These are phyloP conservation scores for Meles meles DNA, from an alignment of 2,113 vertebrate genomes.

Conservation along the genomic window DNA sequence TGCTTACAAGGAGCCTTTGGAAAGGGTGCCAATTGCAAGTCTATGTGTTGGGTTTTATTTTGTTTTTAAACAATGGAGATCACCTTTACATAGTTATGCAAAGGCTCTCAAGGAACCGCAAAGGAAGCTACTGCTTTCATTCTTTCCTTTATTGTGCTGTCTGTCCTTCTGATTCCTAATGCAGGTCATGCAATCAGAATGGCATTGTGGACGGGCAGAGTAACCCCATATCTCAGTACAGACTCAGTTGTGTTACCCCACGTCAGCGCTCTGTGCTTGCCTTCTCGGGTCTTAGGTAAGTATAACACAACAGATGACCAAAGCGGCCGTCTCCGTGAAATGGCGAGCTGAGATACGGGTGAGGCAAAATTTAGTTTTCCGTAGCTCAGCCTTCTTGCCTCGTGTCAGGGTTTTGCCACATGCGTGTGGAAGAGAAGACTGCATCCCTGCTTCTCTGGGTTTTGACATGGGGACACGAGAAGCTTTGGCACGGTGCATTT, in stretches of 20 bases:
- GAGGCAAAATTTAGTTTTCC: background rate
- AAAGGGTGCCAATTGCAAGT: fast-evolving
- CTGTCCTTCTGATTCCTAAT: too few relatives aligned
- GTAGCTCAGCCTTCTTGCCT: fast-evolving
- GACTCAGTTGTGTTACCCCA: too few relatives aligned
- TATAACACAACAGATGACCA: fast-evolving
- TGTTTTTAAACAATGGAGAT: too few relatives aligned
- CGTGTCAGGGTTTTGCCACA: background rate
- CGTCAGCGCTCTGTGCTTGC: too few relatives aligned
- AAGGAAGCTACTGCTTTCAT: too few relatives aligned
- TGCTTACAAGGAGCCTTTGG: fast-evolving
- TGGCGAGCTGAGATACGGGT: background rate
- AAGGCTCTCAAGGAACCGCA: fast-evolving
- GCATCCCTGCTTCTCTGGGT: background rate
- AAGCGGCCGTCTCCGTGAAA: background rate
- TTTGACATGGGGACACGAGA: background rate
- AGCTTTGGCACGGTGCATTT: background rate
- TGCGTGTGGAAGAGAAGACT: background rate
- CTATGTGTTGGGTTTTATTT: fast-evolving
- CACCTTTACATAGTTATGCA: fast-evolving
- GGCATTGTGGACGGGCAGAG: too few relatives aligned
- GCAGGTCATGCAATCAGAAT: too few relatives aligned
- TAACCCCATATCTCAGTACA: too few relatives aligned
- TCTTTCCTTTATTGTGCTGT: too few relatives aligned
- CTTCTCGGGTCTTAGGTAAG: background rate